Evolutionary conservation across 2,888 invertebrate genomes (phyloP), one percentile per base, ranked within the genome.

Genomic region (Neelides folsomi): DNA sequence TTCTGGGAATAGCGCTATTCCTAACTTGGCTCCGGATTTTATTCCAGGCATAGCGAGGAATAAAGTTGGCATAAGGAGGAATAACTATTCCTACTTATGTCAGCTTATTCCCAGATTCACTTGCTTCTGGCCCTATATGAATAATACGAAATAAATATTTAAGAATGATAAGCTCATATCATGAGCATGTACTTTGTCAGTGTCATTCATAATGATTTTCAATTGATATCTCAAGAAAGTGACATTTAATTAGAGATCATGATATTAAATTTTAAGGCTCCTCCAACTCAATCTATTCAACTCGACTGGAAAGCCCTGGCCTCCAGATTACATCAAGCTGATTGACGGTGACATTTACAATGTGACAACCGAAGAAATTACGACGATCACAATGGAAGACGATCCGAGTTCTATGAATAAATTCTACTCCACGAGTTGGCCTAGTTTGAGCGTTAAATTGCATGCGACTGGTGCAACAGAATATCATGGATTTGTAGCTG

Each of bases 401-500:
- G 58, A 65, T 46, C 53, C 61, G 44, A 54, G 53, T 44, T 47
- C 54, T 34, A 57, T 63, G 41, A 84, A 84, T 65, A 79, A 77
- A 57, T 76, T 89, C 47, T 86, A 86, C 66, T 80, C 75, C 66
- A 84, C 86, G 0, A 77, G 76, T 51, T 80, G 82, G 16, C 79
- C 87, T 0, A 86, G 86, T 64, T 71, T 98, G 62, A 92, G 92
- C 66, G 76, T 98, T 1, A 85, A 89, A 66, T 71, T 97, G 16
- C 88, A 93, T 66, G 93, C 94, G 0, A 94, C 93, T 63, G 93
- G 95, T 19, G 95, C 95, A 1, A 88, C 92, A 27, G 82, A 82
- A n/a, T 78, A 79, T 13, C 86, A 93, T 70, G 98, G 98, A 19
- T 98, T 98, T 68, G 86, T 98, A 58, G 98, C 97, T 13, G 97